Evolutionary conservation across 2,113 vertebrate species (phyloP).

Genomic region (Toxotes jaculatrix): DNA sequence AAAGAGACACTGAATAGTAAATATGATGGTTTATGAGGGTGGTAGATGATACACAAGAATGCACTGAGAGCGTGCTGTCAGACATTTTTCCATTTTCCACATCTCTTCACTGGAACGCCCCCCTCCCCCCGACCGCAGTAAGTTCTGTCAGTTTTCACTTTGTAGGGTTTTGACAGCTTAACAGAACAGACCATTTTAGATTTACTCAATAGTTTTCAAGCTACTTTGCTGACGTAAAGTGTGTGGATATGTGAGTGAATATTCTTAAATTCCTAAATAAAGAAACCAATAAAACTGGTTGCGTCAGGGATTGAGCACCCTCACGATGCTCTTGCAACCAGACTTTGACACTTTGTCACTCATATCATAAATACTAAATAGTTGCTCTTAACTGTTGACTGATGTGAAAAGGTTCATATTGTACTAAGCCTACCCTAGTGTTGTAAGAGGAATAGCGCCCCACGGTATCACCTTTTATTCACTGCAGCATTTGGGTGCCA

Average conservation of each 20-base stretch:
- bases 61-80: not conserved
- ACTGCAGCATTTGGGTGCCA: not conserved
- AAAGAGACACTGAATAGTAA: conserved; percentile 51
- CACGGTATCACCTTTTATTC: not conserved
- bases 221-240: not conserved
- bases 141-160: not conserved
- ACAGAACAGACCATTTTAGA: not conserved
- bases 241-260: not conserved
- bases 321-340: not conserved
- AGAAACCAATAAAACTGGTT: not conserved
- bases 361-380: not conserved
- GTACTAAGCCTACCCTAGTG: not conserved
- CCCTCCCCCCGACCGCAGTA: not conserved
- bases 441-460: not conserved
- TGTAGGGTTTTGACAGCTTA: not conserved
- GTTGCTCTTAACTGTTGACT: not conserved
- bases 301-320: not conserved
- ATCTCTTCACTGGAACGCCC: not conserved
- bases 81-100: conserved; percentile 9
- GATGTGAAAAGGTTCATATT: not conserved
- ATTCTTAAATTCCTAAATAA: not conserved
- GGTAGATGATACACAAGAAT: conserved; percentile 34
- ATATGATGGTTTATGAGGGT: conserved; percentile 31
- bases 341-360: not conserved
- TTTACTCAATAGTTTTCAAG: not conserved